These are phyloP conservation scores for Puntigrus tetrazona DNA, from an alignment of 2,113 vertebrate species.

Conservation along the genomic window DNA sequence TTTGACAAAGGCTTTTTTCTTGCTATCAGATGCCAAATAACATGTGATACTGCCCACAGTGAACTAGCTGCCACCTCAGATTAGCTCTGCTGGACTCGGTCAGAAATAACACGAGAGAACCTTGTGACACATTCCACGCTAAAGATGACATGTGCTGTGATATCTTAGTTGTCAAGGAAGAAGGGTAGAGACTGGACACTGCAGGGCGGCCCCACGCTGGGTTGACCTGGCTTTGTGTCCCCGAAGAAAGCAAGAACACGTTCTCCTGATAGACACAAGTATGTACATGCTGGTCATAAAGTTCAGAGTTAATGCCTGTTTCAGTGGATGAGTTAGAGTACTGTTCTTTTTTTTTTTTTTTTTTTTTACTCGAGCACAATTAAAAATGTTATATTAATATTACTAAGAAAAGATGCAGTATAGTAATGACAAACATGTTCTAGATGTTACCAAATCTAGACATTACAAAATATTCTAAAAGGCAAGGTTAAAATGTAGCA, in stretches of 20 bases:
- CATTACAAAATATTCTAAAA: too few species aligned
- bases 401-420: too few species aligned
- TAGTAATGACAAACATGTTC: too few species aligned
- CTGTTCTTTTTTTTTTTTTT: too few species aligned
- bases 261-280: conserved; percentile 17
- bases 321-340: not conserved
- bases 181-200: not conserved
- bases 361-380: too few species aligned
- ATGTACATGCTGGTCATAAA: conserved; percentile 13
- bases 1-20: conserved; percentile 72
- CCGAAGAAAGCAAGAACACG: conserved; percentile 30
- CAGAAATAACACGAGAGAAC: conserved; percentile 66
- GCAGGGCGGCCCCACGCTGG: not conserved
- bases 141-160: conserved; percentile 60
- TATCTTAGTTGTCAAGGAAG: conserved; percentile 50
- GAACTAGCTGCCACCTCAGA: conserved; percentile 62
- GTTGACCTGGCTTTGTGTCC: conserved; percentile 43
- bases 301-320: not conserved
- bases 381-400: not conserved
- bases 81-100: conserved; percentile 39
- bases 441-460: too few species aligned
- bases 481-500: too few species aligned
- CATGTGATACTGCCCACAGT: conserved; percentile 71
- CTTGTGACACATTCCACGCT: conserved; percentile 63
- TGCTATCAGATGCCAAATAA: conserved; percentile 70